Evolutionary conservation across 2,888 invertebrate species (phyloP), one percentile per base, ranked within the genome.

Genomic region (Tenthredo mesomela): DNA sequence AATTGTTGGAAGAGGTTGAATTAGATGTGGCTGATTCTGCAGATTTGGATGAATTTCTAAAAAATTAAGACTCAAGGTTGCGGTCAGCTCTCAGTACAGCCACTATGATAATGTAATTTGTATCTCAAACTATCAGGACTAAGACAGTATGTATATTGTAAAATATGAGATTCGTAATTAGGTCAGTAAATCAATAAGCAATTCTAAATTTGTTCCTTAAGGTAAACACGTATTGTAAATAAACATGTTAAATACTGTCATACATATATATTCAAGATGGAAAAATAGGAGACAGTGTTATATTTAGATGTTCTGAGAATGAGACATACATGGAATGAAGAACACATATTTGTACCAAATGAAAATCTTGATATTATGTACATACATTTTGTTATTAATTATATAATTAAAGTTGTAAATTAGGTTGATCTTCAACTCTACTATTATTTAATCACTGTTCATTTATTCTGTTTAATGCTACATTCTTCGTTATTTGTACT

Each of bases 1-100:
- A 94, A 86, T 94, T 95, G 84, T 92, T 96, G 85, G 96, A 96
- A 89, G 96, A 96, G 90, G 95, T 96, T 86, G 95, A 95, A 86
- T 90, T 96, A 82, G 96, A 96, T 87, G 92, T 90, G 43, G 91
- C 93, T 84, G 95, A 96, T 90, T 93, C 94, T n/a, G 94, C 94
- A 85, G 95, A 95, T 85, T 93, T 96, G 84, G 95, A 96, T 89
- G 94, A 95, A 87, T 96, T 96, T 93, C 93, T 96, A 65, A 94
- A 95, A 85, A 93, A 93, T 86, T 94, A 91, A 91, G 10, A 54
- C 40, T 77, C 18, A 10, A 77, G 12, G 29, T 77, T 7, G 7
- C 0, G 18, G 29, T 50, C 50, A 50, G 29, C 25, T 43, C 21
- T 47, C 29, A 18, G 75, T 47, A 15, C 25, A 47, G 47, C 50